Conservation (phyloP, 2,888 invertebrate genomes). For the Abrostola tripartita region DNA sequence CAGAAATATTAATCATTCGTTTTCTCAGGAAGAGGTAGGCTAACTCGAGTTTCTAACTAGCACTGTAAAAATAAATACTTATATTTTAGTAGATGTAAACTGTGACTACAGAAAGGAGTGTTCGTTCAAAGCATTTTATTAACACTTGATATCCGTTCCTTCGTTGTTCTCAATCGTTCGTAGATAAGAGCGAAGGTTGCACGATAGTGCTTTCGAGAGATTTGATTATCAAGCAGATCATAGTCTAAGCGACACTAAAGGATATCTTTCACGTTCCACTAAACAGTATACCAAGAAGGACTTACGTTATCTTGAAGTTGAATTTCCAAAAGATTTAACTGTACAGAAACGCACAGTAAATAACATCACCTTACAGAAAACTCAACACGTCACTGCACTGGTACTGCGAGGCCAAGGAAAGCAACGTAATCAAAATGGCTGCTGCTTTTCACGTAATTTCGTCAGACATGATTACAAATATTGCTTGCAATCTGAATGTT, state of each 20-base stretch:
- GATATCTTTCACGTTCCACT: no score
- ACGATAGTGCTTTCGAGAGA: constrained; percentile 10
- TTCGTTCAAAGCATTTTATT: neutral
- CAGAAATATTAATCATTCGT: no score
- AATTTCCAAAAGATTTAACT: neutral
- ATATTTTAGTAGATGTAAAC: no score
- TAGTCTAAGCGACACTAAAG: no score
- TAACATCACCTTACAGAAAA: constrained; percentile 54
- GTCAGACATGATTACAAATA: constrained; percentile 60
- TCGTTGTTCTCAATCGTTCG: constrained; percentile 1
- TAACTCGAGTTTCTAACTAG: no score
- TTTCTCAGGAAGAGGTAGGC: no score
- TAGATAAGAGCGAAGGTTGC: constrained; percentile 42
- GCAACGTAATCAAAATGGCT: constrained; percentile 86
- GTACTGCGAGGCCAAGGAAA: constrained; percentile 71
- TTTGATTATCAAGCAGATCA: constrained; percentile 6
- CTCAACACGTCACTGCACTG: constrained; percentile 74
- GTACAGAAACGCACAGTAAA: constrained; percentile 3
- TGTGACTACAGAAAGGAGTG: no score
- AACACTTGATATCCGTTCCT: neutral
- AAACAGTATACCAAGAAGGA: neutral
- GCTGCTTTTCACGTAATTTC: constrained; percentile 76
- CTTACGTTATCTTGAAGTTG: neutral
- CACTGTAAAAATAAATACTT: no score
- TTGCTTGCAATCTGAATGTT: constrained; percentile 55